Base-by-base conservation (phyloP, 1,140 invertebrate genomes). In the Charaxes varanes region DNA sequence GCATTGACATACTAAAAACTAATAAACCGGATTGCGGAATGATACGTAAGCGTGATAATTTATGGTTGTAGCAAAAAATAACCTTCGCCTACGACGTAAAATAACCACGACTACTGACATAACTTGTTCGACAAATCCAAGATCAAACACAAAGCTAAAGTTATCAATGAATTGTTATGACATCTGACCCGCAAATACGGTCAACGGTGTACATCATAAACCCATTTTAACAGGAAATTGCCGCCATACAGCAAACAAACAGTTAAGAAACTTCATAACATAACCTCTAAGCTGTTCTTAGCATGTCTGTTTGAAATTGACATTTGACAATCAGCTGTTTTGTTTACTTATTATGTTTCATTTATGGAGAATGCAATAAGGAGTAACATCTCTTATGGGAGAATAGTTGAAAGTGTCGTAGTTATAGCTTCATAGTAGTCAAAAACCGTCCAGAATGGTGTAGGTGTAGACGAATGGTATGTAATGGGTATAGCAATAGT, bases 181-280 rank as follows among this genome's bases (percentile, higher is more conserved):
- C 60, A 64, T 69, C 28, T 76, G 64, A 76, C 66, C 68, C 46
- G 18, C 15, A 36, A 41, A 41, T 52, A 38, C 2, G 41, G n/a
- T n/a, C n/a, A n/a, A n/a, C n/a, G n/a, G n/a, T n/a, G n/a, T n/a
- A 30, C 15, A 47, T 44, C 27, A 16, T 15, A 30, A 57, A 54
- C 47, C 48, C 28, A 51, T 41, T 44, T 45, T 11, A 45, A 55
- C 51, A 28, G 42, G 53, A 51, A 51, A 55, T 53, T n/a, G 40
- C 51, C 52, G 43, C 21, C 28, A 34, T 17, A n/a, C 4, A 10
- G 7, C 2, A 14, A 27, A 17, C 21, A 38, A 24, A 36, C 44
- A 23, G 8, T 40, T 12, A 21, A 7, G 18, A 32, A 22, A 22
- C 40, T 24, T 28, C 23, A n/a, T 19, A 47, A 63, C 53, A 61